Evolutionary conservation across 2,113 vertebrate species (phyloP), one percentile per base, ranked within the genome.

Genomic region (Cervus canadensis): DNA sequence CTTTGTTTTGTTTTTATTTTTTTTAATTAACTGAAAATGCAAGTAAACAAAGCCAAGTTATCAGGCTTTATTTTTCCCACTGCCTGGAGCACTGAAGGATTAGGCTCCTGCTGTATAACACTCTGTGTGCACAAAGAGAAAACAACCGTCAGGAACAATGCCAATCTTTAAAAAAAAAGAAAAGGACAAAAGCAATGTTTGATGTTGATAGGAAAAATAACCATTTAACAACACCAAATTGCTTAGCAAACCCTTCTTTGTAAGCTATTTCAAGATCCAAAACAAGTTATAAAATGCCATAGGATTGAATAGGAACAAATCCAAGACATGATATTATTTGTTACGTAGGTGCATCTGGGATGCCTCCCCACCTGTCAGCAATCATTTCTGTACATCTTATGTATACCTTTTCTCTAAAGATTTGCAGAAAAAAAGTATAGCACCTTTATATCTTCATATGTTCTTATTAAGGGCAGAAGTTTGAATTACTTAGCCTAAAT

Each of bases 211-310:
- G 74, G 25, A 64, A 57, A 59, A 87, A n/a, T 15, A 82, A 28
- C 5, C 19, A 13, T 52, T 76, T 30, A 56, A 78, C 87, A 64
- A 17, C n/a, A 48, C 13, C 17, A 45, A 14, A 14, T 26, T 82
- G 28, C 60, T 78, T 36, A 57, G 26, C 40, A 79, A 33, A 43
- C 23, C 28, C 23, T 92, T 62, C 52, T 94, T 11, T 25, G 30
- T 76, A 71, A 78, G 54, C 60, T 40, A 2, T 89, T 92, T 78
- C 14, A 60, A 83, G 33, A 84, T 91, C 15, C 43, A 40, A 43
- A 92, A 79, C 36, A 87, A 84, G 40, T 85, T 90, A 89, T n/a
- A 87, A 95, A 95, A 79, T 94, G 59, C 33, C 64, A 81, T 76
- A 33, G 28, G 30, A 50, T 28, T 71, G n/a, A 92, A 78, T 19